Evolutionary conservation across 2,888 invertebrate species (phyloP), one percentile per base, ranked within the genome.

Genomic region (Hipparchia semele): DNA sequence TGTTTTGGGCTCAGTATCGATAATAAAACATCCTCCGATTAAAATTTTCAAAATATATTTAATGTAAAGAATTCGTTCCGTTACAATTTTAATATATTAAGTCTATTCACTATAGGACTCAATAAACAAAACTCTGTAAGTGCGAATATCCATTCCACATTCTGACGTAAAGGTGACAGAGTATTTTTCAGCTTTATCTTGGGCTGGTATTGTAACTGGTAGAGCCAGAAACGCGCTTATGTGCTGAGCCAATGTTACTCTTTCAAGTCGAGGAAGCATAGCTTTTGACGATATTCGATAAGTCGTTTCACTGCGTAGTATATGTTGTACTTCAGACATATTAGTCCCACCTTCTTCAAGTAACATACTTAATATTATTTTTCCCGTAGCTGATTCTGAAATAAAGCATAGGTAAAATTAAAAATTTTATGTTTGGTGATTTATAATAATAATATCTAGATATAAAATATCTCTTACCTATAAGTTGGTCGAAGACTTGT

Each of bases 121-220:
- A 51, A 88, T 78, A 71, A 93, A 91, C 9, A 90, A 59, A 66
- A 94, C 85, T 79, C 83, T 88, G 71, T 93, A 94, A 9, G 87
- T 88, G 10, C 94, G 88, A 72, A 94, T 84, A 75, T 94, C 94
- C 89, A 91, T 89, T 51, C 91, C 90, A 73, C 91, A 91, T 7
- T 90, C 89, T 2, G 94, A 94, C 8, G 87, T 89, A n/a, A 94
- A 82, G 7, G 86, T 87, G 6, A 94, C 75, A 2, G 88, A 79
- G 76, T 88, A 90, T 80, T 90, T 92, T 72, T 91, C 91, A 1
- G 85, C 77, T 62, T 83, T 86, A 53, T 88, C 86, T 6, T 83
- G 80, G 2, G 78, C 75, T 0, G 89, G 87, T 70, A 91, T 73
- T 6, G 89, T 90, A 58, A 91, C 78, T 0, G 89, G 90, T 49